Base-by-base conservation (phyloP, 2,888 invertebrate genomes). In the Plebejus melissa region DNA sequence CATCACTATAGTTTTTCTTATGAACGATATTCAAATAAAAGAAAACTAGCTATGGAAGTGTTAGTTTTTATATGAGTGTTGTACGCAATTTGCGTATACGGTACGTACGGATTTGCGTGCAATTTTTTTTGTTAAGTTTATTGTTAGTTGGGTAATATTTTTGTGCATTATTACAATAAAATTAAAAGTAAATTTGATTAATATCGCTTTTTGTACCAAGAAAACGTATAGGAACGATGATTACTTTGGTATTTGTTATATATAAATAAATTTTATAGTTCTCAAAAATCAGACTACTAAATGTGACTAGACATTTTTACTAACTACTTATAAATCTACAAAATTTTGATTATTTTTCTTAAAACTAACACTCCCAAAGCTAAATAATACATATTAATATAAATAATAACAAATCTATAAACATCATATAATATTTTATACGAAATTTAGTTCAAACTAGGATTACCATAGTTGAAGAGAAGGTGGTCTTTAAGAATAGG, bases 41-140 rank as follows among this genome's bases (percentile, higher is more conserved):
- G 46, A 1, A 32, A 65, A 22, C n/a, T 76, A 36, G 74, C 79
- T 76, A 79, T 77, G 79, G 79, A 77, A 77, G 78, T 78, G 76
- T 76, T 72, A 76, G 77, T 76, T 75, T 72, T 72, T 16, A 32
- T 32, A 13, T 65, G 11, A 11, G 3, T 28, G 9, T 65, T 65
- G 13, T 4, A 65, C 65, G 65, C 32, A 6, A 72, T 32, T 4
- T 46, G 28, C 54, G 54, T 54, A 54, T 16, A 16, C 16, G 13
- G 4, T 54, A 54, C 54, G 54, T 54, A 54, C 16, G 4, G 46
- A 9, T 46, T 46, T 16, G 54, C 54, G 54, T 16, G 54, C 16
- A 54, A 54, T 16, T 4, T 54, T 54, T 46, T 16, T 54, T 54
- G 54, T 54, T 54, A 54, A 3, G 13, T 54, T 1, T 13, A 54